A percentile compares a stretch with the other conserved stretches of the same genome.
Evolutionary conservation across 2,888 invertebrate genomes (phyloP).

Genomic region (Masnerella sp.): DNA sequence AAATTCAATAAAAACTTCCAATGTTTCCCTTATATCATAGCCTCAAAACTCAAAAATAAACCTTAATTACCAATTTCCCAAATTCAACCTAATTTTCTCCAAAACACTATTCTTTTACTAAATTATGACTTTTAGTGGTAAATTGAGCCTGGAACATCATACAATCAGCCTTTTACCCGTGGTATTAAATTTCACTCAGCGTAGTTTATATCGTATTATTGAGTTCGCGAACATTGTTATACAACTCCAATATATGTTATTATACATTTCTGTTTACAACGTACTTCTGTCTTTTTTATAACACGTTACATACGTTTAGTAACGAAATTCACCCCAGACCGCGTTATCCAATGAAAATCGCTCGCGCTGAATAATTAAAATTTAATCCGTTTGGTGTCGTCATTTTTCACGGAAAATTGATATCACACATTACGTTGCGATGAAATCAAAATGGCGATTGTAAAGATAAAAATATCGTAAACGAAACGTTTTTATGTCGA

Average conservation of each 20-base stretch:
- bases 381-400: too few species aligned
- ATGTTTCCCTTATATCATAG: too few species aligned
- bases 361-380: too few species aligned
- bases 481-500: too few species aligned
- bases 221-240: conserved; percentile 36
- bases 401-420: too few species aligned
- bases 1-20: too few species aligned
- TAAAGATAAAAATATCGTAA: too few species aligned
- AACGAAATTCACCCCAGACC: conserved; percentile 11
- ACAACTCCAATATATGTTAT: conserved; percentile 31
- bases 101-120: not conserved
- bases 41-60: too few species aligned
- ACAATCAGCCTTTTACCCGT: conserved; percentile 34
- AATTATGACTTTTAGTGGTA: conserved; percentile 2
- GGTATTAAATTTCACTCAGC: conserved; percentile 44
- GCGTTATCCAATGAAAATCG: too few species aligned
- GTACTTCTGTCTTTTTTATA: conserved; percentile 28
- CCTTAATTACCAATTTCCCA: too few species aligned
- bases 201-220: conserved; percentile 41
- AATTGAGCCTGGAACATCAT: conserved; percentile 29
- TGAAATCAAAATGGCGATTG: too few species aligned
- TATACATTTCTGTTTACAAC: conserved; percentile 35
- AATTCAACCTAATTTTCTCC: conserved; percentile 27
- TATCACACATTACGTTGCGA: too few species aligned
- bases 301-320: conserved; percentile 8